These are phyloP conservation scores for Drepanosiphum platanoidis DNA, from an alignment of 2,888 invertebrate species.

Conservation along the genomic window DNA sequence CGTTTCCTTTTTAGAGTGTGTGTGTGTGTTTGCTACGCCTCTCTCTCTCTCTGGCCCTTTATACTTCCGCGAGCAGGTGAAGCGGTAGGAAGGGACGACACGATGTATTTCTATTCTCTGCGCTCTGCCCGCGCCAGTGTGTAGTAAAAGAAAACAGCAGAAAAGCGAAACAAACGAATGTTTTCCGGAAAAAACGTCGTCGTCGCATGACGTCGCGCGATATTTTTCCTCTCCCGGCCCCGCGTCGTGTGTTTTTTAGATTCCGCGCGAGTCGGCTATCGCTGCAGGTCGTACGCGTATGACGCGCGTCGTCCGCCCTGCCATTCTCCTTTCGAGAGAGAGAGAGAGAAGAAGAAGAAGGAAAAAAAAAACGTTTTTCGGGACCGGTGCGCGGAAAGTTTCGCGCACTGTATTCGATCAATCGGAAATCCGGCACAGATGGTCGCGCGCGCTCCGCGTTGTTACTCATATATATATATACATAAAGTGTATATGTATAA, in stretches of 20 bases:
- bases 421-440: not conserved
- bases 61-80: not conserved
- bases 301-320: no score
- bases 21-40: not conserved
- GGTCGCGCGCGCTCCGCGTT: not conserved
- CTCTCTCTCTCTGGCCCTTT: not conserved
- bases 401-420: not conserved
- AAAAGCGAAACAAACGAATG: constrained; percentile 9
- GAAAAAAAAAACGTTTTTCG: not conserved
- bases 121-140: not conserved
- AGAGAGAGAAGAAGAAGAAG: no score
- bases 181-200: not conserved
- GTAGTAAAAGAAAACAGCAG: not conserved
- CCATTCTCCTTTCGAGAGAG: no score
- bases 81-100: no score
- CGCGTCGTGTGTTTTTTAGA: not conserved
- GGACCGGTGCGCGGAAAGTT: not conserved
- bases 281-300: not conserved
- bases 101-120: not conserved
- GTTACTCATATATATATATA: not conserved
- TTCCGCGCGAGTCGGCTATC: not conserved
- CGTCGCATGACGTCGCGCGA: not conserved
- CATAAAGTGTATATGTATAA: no score
- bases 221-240: not conserved
- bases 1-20: not conserved